A percentile compares a stretch with the other conserved stretches of the same genome.
These are phyloP conservation scores for Stigmatopora nigra DNA, from an alignment of 2,113 vertebrate genomes.

Conservation along the genomic window DNA sequence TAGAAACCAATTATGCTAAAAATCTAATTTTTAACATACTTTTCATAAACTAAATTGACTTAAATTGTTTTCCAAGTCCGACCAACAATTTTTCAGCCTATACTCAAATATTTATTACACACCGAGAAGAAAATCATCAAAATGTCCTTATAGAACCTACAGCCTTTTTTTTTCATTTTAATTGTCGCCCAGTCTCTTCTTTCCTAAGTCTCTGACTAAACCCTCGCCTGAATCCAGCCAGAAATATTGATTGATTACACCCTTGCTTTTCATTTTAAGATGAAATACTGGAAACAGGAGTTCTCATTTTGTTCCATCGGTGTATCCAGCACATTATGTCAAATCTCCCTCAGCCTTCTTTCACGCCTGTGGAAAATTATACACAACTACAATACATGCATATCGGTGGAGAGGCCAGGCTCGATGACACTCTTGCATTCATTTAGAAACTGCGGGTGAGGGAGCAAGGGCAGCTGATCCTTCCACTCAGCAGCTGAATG, in stretches of 20 bases:
- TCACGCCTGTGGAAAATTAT: constrained; percentile 1
- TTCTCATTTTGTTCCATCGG: constrained; percentile 16
- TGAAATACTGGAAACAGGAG: constrained; percentile 22
- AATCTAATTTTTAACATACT: background rate
- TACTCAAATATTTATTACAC: too few species aligned
- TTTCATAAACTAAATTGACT: too few species aligned
- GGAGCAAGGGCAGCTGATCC: constrained; percentile 35
- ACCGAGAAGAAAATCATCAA: too few species aligned
- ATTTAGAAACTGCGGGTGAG: constrained; percentile 31
- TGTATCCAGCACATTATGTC: constrained; percentile 15
- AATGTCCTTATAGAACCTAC: background rate
- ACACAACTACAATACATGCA: constrained; percentile 12
- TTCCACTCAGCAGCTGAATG: constrained; percentile 42
- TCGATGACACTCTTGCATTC: constrained; percentile 29
- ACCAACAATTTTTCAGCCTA: too few species aligned
- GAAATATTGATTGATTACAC: constrained; percentile 51
- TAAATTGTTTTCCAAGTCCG: too few species aligned
- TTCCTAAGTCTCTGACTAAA: constrained; percentile 9
- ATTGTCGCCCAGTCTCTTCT: constrained; percentile 11
- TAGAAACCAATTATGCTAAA: background rate
- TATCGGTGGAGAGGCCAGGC: constrained; percentile 10
- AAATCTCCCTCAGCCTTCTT: constrained; percentile 3
- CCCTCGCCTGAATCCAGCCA: constrained; percentile 12
- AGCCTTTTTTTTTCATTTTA: constrained; percentile 16
- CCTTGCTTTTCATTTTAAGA: constrained; percentile 30